Evolutionary conservation across 2,888 invertebrate genomes (phyloP).

Genomic region (Drosophila nr. perissopoda): DNA sequence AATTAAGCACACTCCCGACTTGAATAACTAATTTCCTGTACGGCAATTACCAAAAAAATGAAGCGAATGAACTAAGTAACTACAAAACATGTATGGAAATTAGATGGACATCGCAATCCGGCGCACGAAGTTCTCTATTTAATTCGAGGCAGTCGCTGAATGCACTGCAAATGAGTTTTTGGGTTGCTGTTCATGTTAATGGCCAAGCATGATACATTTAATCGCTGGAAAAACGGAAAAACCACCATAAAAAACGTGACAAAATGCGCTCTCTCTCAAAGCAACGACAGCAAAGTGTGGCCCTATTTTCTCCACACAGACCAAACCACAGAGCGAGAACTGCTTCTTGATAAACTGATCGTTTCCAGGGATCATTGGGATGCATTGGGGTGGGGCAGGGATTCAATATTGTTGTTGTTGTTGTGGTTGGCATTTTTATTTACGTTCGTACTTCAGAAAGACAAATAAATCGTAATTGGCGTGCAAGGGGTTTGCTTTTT

Average conservation of each 20-base stretch:
- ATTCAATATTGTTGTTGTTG: constrained; percentile 6
- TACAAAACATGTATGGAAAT: constrained; percentile 38
- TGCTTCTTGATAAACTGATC: constrained; percentile 60
- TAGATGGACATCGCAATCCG: constrained; percentile 22
- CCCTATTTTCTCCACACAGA: constrained; percentile 35
- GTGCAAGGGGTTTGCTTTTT: constrained; percentile 66
- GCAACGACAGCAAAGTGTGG: constrained; percentile 53
- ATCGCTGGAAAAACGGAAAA: constrained; percentile 65
- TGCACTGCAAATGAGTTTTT: constrained; percentile 67
- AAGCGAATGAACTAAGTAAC: constrained; percentile 24
- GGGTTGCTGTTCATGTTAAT: neutral
- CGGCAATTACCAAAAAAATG: constrained; percentile 63
- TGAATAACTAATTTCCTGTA: constrained; percentile 78
- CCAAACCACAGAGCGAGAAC: constrained; percentile 44
- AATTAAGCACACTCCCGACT: constrained; percentile 59
- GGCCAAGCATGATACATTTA: constrained; percentile 72
- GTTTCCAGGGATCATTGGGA: constrained; percentile 34
- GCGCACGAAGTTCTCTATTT: constrained; percentile 38
- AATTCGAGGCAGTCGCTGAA: constrained; percentile 56
- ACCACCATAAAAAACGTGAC: constrained; percentile 66
- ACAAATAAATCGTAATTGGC: constrained; percentile 81
- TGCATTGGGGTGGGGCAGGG: constrained; percentile 22
- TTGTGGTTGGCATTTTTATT: constrained; percentile 51
- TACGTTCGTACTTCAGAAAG: constrained; percentile 68
- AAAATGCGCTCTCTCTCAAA: constrained; percentile 57